phyloP scores from a whole-genome alignment of 2,113 vertebrate genomes.

The Mesocricetus auratus region DNA sequence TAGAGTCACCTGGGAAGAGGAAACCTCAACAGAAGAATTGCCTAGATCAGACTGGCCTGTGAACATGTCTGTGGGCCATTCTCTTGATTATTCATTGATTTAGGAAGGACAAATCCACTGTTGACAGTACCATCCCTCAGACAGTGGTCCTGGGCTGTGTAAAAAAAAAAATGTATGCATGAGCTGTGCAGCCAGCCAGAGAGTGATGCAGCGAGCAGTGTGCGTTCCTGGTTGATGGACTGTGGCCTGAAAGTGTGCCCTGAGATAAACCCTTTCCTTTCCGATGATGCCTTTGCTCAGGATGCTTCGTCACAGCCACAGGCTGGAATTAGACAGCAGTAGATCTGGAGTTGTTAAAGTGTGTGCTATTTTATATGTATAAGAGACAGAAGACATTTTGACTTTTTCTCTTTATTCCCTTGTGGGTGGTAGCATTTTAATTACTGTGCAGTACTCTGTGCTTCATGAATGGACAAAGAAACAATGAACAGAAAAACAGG shows the following conservation, averaged over 20 bases:
- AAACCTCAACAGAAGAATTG: neutral
- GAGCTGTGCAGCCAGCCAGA: neutral
- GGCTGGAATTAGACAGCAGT: neutral
- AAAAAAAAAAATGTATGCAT: neutral
- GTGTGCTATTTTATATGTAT: neutral
- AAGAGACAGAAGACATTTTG: neutral
- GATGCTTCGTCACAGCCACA: neutral
- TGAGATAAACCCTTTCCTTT: neutral
- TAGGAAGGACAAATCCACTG: neutral
- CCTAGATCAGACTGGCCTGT: too few relatives aligned
- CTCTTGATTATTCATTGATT: neutral
- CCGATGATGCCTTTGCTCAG: neutral
- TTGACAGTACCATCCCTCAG: neutral
- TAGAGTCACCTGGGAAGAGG: neutral
- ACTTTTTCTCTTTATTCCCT: neutral
- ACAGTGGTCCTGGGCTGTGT: neutral
- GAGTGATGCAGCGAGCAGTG: neutral
- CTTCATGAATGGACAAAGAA: neutral
- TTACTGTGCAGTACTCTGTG: neutral
- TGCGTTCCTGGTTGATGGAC: neutral
- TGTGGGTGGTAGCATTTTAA: conserved; percentile 16
- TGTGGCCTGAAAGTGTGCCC: neutral
- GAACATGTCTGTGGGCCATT: neutral
- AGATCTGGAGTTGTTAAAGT: neutral
- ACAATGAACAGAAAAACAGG: neutral